Evolutionary conservation across 2,888 invertebrate genomes (phyloP), one percentile per base, ranked within the genome.

Genomic region (Caenorhabditis uteleia): DNA sequence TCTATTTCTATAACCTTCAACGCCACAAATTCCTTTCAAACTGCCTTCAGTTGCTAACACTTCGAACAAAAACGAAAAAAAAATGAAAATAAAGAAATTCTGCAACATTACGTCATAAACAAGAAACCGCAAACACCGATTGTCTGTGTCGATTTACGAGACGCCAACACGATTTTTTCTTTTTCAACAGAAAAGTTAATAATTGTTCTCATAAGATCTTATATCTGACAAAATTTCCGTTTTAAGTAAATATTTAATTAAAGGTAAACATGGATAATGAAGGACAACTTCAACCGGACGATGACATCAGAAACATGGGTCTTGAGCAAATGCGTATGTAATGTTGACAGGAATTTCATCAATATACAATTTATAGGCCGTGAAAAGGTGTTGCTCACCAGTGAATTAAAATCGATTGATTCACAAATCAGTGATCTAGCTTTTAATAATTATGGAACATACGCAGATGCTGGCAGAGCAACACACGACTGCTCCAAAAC

Each of bases 371-470:
- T 40, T 51, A 26, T 18, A 75, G 74, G 69, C 12, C 47, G 53
- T n/a, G 69, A 75, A 40, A 45, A 58, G 33, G 54, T 60, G 3
- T 42, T 68, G 18, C 68, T 75, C 8, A 48, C 68, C 6, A 64
- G 62, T 16, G 71, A 75, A 23, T 39, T 80, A 49, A 59, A 68
- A 34, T 66, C 73, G n/a, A 59, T 81, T 20, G 74, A 77, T 23
- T 77, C 78, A 27, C 72, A 81, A 45, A 77, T 81, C 18, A 77
- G 80, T 40, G 78, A 82, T 43, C 51, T 81, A 38, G 81, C 81
- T 8, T 82, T 81, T 47, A 77, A 80, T 49, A 81, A 81, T 49
- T 81, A 81, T 46, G 65, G 80, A 54, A 81, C 81, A 7, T 81
- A 81, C 62, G 81, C 79, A 12, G 77, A 82, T 56, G 81, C 80